phyloP scores from a whole-genome alignment of 2,888 invertebrate genomes.

The Petrophora chlorosata region DNA sequence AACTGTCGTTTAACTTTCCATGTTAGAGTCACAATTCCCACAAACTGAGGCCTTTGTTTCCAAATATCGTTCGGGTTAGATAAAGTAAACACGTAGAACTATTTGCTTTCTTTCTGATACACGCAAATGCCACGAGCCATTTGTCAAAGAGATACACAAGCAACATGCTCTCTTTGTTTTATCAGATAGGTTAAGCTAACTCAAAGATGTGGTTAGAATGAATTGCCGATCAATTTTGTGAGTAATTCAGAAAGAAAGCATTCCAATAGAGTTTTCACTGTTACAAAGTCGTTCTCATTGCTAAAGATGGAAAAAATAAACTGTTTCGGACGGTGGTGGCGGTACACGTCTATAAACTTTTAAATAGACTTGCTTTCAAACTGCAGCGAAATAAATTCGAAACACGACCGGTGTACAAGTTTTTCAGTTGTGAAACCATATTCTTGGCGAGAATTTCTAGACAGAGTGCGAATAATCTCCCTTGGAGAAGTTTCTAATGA shows the following conservation, averaged over 20 bases:
- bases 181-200: too few relatives aligned
- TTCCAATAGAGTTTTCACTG: background rate
- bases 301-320: background rate
- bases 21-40: conserved; percentile 50
- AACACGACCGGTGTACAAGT: conserved; percentile 41
- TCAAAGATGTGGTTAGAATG: too few relatives aligned
- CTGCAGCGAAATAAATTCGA: conserved; percentile 23
- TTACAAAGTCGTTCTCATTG: background rate
- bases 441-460: conserved; percentile 49
- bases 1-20: conserved; percentile 68
- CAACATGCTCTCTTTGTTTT: too few relatives aligned
- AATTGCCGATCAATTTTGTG: too few relatives aligned
- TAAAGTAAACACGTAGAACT: conserved; percentile 36
- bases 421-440: conserved; percentile 51
- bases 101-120: conserved; percentile 40
- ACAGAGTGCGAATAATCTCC: conserved; percentile 58
- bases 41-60: conserved; percentile 36
- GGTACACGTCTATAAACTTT: conserved; percentile 17
- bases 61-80: conserved; percentile 36
- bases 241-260: too few relatives aligned
- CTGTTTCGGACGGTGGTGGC: background rate
- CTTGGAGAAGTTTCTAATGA: conserved; percentile 73
- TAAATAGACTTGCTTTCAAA: conserved; percentile 22
- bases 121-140: conserved; percentile 36
- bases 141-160: too few relatives aligned